Evolutionary conservation across 2,113 vertebrate species (phyloP), one percentile per base, ranked within the genome.

Genomic region (Oriolus oriolus): DNA sequence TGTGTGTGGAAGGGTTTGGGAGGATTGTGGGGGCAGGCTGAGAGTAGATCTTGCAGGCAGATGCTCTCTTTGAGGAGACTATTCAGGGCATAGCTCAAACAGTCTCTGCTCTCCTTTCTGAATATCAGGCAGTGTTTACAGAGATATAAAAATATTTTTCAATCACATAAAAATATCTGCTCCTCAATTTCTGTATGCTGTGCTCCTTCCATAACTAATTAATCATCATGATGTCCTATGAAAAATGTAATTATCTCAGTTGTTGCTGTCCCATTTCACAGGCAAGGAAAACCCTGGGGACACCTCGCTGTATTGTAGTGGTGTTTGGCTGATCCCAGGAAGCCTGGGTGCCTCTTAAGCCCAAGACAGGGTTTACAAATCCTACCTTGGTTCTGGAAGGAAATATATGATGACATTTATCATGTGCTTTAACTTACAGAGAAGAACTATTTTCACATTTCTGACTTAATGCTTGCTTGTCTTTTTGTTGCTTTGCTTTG

Each of bases 231-330:
- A 74, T 87, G 57, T 84, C 88, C 88, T 92, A 26, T 79, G 95
- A 90, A 93, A 95, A 94, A 89, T 41, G 37, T 86, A 91, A 95
- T 94, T 93, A 84, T 93, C 90, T 95, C 52, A 80, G 54, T 80
- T 85, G 82, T 61, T 1, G 0, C 60, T 82, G 90, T 75, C 95
- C 86, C 83, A 89, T 68, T 92, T 92, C 64, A 84, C 49, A 89
- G 73, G 61, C 52, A 53, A 93, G 83, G 57, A 52, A 87, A 89
- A 57, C 73, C 33, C 53, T 75, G 57, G 76, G 80, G 92, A 92
- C 45, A 70, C 60, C 53, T 81, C 68, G 18, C 65, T 61, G 28
- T n/a, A 13, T 35, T 75, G n/a, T 22, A 39, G 68, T 10, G 16
- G 35, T 77, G 35, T 60, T 90, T 53, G 78, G 49, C n/a, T 60